These are phyloP conservation scores for Lasioglossum vierecki DNA, from an alignment of 2,888 invertebrate species.

Conservation along the genomic window DNA sequence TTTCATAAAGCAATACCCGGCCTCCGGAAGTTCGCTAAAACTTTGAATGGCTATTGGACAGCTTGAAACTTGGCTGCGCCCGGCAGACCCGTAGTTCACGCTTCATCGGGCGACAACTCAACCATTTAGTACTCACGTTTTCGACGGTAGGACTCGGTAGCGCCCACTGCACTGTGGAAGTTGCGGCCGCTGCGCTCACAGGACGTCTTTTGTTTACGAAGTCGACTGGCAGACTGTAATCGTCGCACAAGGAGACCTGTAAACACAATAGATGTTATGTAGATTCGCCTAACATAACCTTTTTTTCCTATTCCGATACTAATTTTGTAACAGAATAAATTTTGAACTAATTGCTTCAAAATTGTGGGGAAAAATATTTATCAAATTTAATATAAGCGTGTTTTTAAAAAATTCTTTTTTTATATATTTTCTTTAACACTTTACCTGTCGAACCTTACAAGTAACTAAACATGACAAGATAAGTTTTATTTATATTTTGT, in stretches of 20 bases:
- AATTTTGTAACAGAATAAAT: too few relatives aligned
- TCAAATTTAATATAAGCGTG: too few relatives aligned
- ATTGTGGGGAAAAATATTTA: too few relatives aligned
- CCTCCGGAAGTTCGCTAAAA: background rate
- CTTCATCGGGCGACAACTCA: background rate
- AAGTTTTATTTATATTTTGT: too few relatives aligned
- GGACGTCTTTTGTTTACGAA: slow-evolving; percentile 90
- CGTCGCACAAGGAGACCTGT: slow-evolving; percentile 94
- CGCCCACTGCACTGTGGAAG: slow-evolving; percentile 87
- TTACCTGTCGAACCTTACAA: too few relatives aligned
- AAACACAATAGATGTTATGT: slow-evolving; percentile 18
- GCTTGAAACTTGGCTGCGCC: slow-evolving; percentile 10
- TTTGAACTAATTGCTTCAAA: too few relatives aligned
- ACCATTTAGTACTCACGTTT: slow-evolving; percentile 82
- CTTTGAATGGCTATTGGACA: slow-evolving; percentile 2
- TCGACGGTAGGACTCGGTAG: slow-evolving; percentile 85
- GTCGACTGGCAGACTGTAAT: slow-evolving; percentile 94
- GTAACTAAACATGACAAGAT: too few relatives aligned
- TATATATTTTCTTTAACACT: too few relatives aligned
- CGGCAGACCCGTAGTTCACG: background rate
- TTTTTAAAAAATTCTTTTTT: too few relatives aligned
- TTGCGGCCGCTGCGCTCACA: slow-evolving; percentile 86
- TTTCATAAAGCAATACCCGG: background rate
- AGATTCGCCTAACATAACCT: background rate
- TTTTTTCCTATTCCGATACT: too few relatives aligned